phyloP scores from a whole-genome alignment of 2,888 invertebrate species.

The Theretra japonica region DNA sequence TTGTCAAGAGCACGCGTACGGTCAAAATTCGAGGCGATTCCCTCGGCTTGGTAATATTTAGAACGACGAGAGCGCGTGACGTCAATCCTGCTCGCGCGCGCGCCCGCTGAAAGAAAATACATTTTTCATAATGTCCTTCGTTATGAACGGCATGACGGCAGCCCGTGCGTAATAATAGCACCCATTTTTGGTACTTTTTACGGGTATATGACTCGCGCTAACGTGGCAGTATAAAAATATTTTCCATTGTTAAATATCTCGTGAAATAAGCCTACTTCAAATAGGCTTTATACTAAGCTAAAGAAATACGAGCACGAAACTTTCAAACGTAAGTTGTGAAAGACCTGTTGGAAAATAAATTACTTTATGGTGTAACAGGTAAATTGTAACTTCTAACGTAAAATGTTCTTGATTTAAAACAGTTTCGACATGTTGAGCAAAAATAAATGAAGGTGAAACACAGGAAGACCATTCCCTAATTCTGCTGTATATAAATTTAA shows the following conservation, averaged over 20 bases:
- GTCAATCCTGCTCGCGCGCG: constrained; percentile 56
- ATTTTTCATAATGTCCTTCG: constrained; percentile 61
- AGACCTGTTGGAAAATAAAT: not conserved
- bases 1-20: constrained; percentile 20
- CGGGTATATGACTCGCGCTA: constrained; percentile 40
- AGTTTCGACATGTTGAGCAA: constrained; percentile 5
- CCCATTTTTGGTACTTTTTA: constrained; percentile 43
- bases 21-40: constrained; percentile 19
- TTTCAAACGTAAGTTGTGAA: not conserved
- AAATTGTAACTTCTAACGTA: not conserved
- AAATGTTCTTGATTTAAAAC: not conserved
- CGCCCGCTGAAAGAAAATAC: constrained; percentile 63
- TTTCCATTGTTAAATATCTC: constrained; percentile 34
- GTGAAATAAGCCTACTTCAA: constrained; percentile 29
- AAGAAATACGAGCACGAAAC: not conserved
- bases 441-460: not conserved
- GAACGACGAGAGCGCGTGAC: constrained; percentile 53
- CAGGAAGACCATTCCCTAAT: not conserved
- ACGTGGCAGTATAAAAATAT: constrained; percentile 23
- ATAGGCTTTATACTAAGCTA: not conserved
- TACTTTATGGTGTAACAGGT: not conserved
- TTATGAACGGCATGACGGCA: constrained; percentile 50
- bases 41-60: constrained; percentile 31
- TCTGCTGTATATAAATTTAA: not conserved
- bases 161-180: constrained; percentile 51